These are phyloP conservation scores for Enteromius afrohamiltoni DNA, from an alignment of 2,797 vertebrate species.

Conservation along the genomic window DNA sequence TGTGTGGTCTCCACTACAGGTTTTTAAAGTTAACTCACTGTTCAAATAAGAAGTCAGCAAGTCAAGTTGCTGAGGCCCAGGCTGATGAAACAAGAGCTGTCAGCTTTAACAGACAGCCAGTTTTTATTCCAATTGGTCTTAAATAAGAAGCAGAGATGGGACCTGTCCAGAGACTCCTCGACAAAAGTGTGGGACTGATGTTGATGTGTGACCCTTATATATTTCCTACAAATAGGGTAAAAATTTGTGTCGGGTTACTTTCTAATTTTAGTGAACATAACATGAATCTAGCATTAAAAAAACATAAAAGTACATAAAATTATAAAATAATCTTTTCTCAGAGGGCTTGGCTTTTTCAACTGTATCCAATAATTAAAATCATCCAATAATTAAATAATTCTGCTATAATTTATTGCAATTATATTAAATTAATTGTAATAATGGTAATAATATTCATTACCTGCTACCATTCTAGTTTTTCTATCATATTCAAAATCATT, in stretches of 20 bases:
- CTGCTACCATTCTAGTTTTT: background rate
- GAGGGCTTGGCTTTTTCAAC: background rate
- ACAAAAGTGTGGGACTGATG: constrained; percentile 18
- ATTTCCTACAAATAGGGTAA: background rate
- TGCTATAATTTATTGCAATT: background rate
- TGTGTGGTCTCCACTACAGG: constrained; percentile 2
- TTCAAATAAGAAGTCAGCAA: constrained; percentile 26
- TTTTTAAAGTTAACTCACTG: constrained; percentile 19
- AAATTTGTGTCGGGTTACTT: background rate
- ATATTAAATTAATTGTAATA: background rate
- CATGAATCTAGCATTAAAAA: background rate
- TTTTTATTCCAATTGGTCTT: constrained; percentile 49
- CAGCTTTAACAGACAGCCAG: constrained; percentile 32
- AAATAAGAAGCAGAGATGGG: constrained; percentile 38
- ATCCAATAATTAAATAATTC: background rate
- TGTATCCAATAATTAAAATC: background rate
- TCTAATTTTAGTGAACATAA: background rate
- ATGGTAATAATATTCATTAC: background rate
- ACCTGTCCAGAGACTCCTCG: background rate
- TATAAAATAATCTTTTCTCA: background rate
- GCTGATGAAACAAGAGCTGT: constrained; percentile 36
- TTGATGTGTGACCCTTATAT: background rate
- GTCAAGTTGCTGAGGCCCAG: background rate
- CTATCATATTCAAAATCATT: background rate
- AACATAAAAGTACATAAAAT: background rate